Evolutionary conservation across 2,113 vertebrate genomes (phyloP).

Genomic region (Protomyctophum bolini): DNA sequence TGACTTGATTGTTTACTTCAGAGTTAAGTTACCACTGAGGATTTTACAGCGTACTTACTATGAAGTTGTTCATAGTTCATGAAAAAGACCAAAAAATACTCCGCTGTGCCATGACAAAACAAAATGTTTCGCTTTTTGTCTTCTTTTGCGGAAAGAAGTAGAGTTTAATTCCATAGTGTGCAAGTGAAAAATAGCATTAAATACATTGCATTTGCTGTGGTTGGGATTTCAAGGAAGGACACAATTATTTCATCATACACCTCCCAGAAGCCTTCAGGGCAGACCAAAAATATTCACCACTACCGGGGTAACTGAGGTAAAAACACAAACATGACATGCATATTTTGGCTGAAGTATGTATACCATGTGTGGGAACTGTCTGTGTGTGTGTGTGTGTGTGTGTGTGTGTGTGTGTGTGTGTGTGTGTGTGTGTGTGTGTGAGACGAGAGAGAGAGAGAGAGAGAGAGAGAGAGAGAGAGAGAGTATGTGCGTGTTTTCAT

Average conservation of each 20-base stretch:
- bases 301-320: conserved; percentile 37
- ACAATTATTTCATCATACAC: conserved; percentile 27
- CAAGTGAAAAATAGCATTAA: neutral
- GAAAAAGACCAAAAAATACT: neutral
- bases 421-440: neutral
- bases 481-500: neutral
- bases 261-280: neutral
- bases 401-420: neutral
- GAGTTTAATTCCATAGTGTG: conserved; percentile 16
- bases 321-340: conserved; percentile 42
- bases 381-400: conserved; percentile 26
- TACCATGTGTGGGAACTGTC: neutral
- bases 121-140: neutral
- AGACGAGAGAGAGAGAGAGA: too few species aligned
- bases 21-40: too few species aligned
- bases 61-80: neutral
- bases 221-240: conserved; percentile 12
- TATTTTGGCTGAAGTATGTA: conserved; percentile 33
- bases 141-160: conserved; percentile 6
- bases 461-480: too few species aligned
- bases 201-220: neutral
- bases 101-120: too few species aligned
- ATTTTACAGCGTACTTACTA: too few species aligned
- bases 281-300: conserved; percentile 52
- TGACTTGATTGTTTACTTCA: too few species aligned